Conservation (phyloP, 1,140 invertebrate species). For the Papilio dardanus region DNA sequence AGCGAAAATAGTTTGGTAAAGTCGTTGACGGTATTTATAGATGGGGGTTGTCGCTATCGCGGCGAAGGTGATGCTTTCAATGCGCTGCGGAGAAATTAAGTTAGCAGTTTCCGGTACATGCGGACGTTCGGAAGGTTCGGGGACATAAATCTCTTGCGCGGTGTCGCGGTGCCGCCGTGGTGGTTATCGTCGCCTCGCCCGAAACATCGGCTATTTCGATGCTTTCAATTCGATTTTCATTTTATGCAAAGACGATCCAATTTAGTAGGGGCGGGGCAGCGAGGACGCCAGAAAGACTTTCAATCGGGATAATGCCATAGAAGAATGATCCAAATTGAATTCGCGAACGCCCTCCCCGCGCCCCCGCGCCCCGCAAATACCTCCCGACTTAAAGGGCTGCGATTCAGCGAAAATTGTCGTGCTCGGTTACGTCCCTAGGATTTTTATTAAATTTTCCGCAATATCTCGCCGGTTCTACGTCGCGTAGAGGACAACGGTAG, state of each 20-base stretch:
- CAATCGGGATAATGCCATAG: constrained; percentile 76
- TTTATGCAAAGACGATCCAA: constrained; percentile 80
- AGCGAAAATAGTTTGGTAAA: neutral
- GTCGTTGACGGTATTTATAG: neutral
- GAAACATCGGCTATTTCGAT: constrained; percentile 71
- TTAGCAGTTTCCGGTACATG: neutral
- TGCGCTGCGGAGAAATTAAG: neutral
- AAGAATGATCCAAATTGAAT: constrained; percentile 80
- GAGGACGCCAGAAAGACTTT: constrained; percentile 48
- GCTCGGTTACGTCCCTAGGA: constrained; percentile 59
- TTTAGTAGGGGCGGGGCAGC: constrained; percentile 55
- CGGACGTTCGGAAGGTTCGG: neutral
- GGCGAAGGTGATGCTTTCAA: constrained; percentile 15
- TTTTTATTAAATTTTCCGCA: constrained; percentile 73
- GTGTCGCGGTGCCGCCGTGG: constrained; percentile 39
- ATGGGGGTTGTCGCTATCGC: neutral
- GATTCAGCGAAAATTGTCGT: constrained; percentile 69
- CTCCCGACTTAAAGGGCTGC: constrained; percentile 58
- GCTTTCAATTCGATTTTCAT: constrained; percentile 77
- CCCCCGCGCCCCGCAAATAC: constrained; percentile 57
- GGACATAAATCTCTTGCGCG: constrained; percentile 23
- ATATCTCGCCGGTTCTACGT: constrained; percentile 43
- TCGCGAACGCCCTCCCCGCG: constrained; percentile 51
- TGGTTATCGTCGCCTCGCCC: constrained; percentile 49
- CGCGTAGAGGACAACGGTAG: constrained; percentile 37